A percentile compares a stretch with the other conserved stretches of the same genome.
Evolutionary conservation across 1,140 invertebrate genomes (phyloP).

Genomic region (Andricus grossulariae): DNA sequence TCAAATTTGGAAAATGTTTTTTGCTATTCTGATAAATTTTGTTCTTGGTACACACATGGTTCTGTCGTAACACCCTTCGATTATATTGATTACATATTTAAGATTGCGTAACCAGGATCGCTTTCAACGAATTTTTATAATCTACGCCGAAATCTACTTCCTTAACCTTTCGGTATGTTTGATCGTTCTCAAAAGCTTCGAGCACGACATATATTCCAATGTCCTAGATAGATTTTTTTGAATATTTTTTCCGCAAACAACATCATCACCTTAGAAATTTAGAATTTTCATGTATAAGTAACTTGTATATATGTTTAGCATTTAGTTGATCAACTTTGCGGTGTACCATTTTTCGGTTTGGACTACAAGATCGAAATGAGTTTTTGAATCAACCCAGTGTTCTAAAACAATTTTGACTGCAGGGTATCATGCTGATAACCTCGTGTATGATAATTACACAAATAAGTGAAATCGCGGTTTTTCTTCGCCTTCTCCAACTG

Average conservation of each 20-base stretch:
- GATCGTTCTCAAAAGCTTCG: slow-evolving; percentile 40
- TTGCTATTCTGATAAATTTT: too few species aligned
- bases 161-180: slow-evolving; percentile 38
- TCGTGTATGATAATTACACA: slow-evolving; percentile 61
- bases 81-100: too few species aligned
- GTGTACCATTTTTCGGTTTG: slow-evolving; percentile 52
- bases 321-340: neutral
- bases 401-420: slow-evolving; percentile 60
- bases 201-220: slow-evolving; percentile 28
- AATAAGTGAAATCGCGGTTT: slow-evolving; percentile 62
- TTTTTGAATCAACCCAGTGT: slow-evolving; percentile 67
- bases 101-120: too few species aligned
- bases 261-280: slow-evolving; percentile 46
- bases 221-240: slow-evolving; percentile 38
- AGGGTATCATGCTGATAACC: slow-evolving; percentile 61
- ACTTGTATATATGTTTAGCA: slow-evolving; percentile 52
- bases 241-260: slow-evolving; percentile 47
- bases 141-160: slow-evolving; percentile 44
- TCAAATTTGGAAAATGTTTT: too few species aligned
- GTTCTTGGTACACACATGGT: too few species aligned
- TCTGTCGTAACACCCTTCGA: too few species aligned
- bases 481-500: neutral
- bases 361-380: slow-evolving; percentile 52
- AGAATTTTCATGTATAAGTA: slow-evolving; percentile 45
- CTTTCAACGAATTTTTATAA: slow-evolving; percentile 34